Base-by-base conservation (phyloP, 2,888 invertebrate species). In the Acrobasis repandana region DNA sequence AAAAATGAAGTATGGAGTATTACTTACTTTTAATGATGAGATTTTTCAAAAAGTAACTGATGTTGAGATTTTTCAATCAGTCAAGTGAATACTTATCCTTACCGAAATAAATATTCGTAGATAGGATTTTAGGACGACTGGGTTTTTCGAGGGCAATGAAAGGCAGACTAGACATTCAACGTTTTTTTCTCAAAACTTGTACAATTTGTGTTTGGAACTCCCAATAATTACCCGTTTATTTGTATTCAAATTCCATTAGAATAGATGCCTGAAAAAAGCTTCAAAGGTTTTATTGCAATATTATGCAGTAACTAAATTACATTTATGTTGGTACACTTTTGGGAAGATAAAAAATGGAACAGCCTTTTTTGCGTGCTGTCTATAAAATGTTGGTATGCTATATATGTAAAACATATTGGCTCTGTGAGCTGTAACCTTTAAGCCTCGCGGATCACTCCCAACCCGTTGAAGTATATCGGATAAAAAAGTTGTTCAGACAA, bases 81-180 rank as follows among this genome's bases (percentile, higher is more conserved):
- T 43, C 43, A 43, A 43, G 43, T 43, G 43, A 4, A 43, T 10
- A 43, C 14, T 14, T n/a, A 10, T 11, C 43, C n/a, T 43, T n/a
- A 43, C 43, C 11, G n/a, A 43, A 43, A 43, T 43, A 43, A 43
- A 43, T 43, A 43, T 43, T 43, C 43, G 43, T 43, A 14, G 43
- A 43, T 43, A 43, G 43, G n/a, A 43, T 43, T 43, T 38, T 14
- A 43, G 43, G 43, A 43, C n/a, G 43, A 28, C 4, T 4, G 28
- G 14, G 14, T 43, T 43, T 43, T 43, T n/a, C 14, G 43, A 43
- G 43, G 43, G 43, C 43, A 43, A 14, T 43, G 43, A 43, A 43
- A 43, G 43, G 43, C 43, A 43, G 43, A 43, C 43, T 43, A 43
- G 43, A 43, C 43, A n/a, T 43, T 43, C 14, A 43, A 43, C 43